These are phyloP conservation scores for Boulengerochromis microlepis DNA, from an alignment of 2,113 vertebrate species.

Conservation along the genomic window DNA sequence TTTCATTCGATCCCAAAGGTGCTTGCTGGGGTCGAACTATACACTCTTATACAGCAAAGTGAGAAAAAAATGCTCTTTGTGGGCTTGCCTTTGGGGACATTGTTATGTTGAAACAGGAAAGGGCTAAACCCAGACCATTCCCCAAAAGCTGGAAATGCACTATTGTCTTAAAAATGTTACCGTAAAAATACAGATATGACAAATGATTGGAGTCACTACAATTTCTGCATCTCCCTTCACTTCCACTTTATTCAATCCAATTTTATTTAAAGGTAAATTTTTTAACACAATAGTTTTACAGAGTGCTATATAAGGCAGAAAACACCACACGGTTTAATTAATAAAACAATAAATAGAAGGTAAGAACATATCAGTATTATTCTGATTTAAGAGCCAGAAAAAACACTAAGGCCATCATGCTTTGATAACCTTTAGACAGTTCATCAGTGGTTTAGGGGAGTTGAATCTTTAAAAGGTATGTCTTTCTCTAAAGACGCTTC, in stretches of 20 bases:
- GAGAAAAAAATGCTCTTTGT: neutral
- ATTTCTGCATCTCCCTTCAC: neutral
- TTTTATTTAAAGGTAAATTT: neutral
- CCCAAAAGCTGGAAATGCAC: neutral
- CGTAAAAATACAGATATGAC: neutral
- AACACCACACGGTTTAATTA: neutral
- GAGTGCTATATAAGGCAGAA: neutral
- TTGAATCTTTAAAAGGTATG: neutral
- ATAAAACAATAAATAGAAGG: neutral
- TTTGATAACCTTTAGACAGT: neutral
- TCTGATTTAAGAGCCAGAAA: neutral
- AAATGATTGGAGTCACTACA: neutral
- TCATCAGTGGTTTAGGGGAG: neutral
- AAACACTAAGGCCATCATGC: neutral
- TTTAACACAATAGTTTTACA: neutral
- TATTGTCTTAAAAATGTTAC: neutral
- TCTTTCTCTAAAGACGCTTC: fast-evolving
- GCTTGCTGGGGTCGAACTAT: neutral
- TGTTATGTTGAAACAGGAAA: neutral
- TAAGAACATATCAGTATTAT: neutral
- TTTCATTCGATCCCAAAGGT: neutral
- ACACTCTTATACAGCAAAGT: neutral
- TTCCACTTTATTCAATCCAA: neutral
- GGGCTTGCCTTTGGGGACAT: neutral
- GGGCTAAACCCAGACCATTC: neutral